Conservation (phyloP, 2,113 vertebrate species). For the Cygnus buccinator region DNA sequence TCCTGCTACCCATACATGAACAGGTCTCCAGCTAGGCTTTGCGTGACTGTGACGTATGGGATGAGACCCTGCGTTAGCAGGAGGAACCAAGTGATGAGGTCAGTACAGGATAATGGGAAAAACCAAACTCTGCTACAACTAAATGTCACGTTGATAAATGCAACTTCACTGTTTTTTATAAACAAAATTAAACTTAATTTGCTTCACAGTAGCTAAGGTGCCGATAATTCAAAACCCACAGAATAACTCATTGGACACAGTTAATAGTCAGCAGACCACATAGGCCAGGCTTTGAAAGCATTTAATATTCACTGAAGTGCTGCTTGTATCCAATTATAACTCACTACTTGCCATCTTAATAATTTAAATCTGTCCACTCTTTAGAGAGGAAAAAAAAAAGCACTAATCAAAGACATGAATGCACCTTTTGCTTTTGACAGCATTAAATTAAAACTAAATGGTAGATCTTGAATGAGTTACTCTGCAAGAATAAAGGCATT, state of each 20-base stretch:
- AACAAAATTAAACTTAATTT: slow-evolving; percentile 78
- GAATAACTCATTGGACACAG: slow-evolving; percentile 81
- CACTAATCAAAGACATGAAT: slow-evolving; percentile 84
- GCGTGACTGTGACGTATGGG: background rate
- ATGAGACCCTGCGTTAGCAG: background rate
- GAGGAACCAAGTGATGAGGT: slow-evolving; percentile 39
- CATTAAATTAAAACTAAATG: slow-evolving; percentile 91
- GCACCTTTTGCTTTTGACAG: slow-evolving; percentile 84
- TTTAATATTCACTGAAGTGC: slow-evolving; percentile 93
- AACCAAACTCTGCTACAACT: slow-evolving; percentile 52
- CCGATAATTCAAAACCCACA: slow-evolving; percentile 69
- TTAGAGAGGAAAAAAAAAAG: slow-evolving; percentile 68
- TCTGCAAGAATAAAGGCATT: slow-evolving; percentile 88
- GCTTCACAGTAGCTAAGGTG: slow-evolving; percentile 71
- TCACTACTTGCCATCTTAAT: slow-evolving; percentile 92
- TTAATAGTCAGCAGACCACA: slow-evolving; percentile 87
- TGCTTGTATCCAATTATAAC: slow-evolving; percentile 98
- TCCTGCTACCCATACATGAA: background rate
- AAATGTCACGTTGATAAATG: slow-evolving; percentile 68
- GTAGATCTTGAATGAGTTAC: slow-evolving; percentile 90
- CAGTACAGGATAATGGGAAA: slow-evolving; percentile 52
- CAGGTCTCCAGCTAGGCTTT: background rate
- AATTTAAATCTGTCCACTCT: slow-evolving; percentile 95
- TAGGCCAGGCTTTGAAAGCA: slow-evolving; percentile 85
- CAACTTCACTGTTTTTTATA: slow-evolving; percentile 67